Conservation (phyloP, 2,888 invertebrate genomes). For the Volucella zonaria region DNA sequence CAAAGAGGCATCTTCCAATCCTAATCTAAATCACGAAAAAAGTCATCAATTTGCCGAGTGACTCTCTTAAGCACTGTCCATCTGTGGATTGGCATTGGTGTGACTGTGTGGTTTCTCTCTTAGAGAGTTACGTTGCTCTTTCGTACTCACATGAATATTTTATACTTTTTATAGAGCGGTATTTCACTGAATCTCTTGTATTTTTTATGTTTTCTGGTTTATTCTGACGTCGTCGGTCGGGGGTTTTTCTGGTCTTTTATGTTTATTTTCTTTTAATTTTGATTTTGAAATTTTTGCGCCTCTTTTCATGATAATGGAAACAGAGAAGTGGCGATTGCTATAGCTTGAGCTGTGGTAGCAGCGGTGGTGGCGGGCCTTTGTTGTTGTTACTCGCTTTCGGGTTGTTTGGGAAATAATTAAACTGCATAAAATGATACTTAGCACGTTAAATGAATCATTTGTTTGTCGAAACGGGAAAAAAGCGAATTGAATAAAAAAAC, state of each 20-base stretch:
- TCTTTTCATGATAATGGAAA: not conserved
- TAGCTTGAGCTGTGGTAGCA: too few relatives aligned
- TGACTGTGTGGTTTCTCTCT: not conserved
- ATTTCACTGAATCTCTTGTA: conserved; percentile 53
- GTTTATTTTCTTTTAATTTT: conserved; percentile 1
- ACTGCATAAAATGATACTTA: conserved; percentile 63
- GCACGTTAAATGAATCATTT: conserved; percentile 62
- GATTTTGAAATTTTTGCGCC: not conserved
- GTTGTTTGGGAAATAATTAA: conserved; percentile 60
- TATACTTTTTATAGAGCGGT: conserved; percentile 52
- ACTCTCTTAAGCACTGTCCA: conserved; percentile 18
- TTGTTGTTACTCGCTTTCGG: conserved; percentile 23
- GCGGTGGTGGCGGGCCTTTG: conserved; percentile 35
- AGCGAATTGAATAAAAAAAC: conserved; percentile 1
- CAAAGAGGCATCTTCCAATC: conserved; percentile 15
- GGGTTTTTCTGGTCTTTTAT: conserved; percentile 17
- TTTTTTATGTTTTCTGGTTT: conserved; percentile 46
- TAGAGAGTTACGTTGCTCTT: not conserved
- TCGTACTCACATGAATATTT: conserved; percentile 22
- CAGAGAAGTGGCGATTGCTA: not conserved
- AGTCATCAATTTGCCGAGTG: not conserved
- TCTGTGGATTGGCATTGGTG: not conserved
- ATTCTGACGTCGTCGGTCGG: conserved; percentile 47
- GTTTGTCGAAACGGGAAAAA: conserved; percentile 45
- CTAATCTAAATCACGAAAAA: not conserved